Percentiles rank a stretch among this genome's conserved stretches.
Evolutionary conservation across 1,140 invertebrate species (phyloP).

Genomic region (Maniola jurtina): DNA sequence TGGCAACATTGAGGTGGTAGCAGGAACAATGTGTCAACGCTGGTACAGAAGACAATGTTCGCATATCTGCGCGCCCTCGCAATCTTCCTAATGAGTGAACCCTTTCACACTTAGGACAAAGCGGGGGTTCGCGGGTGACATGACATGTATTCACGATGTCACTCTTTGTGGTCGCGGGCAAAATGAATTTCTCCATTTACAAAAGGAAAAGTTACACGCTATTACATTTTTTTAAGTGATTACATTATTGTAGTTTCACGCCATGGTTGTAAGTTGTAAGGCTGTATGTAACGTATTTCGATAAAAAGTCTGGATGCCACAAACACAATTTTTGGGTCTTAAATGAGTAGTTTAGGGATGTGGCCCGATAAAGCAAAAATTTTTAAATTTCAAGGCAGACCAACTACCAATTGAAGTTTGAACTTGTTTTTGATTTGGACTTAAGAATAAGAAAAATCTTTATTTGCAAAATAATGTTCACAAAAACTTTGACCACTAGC

Average conservation of each 20-base stretch:
- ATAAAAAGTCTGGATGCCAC: not conserved
- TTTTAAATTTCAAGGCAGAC: too few relatives aligned
- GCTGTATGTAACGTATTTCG: not conserved
- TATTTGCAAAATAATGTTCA: too few relatives aligned
- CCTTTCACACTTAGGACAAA: slow-evolving; percentile 76
- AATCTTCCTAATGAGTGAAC: slow-evolving; percentile 78
- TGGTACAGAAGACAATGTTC: slow-evolving; percentile 56
- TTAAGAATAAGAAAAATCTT: too few relatives aligned
- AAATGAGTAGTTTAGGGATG: not conserved
- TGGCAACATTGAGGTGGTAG: slow-evolving; percentile 48
- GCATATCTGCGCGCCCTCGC: slow-evolving; percentile 62
- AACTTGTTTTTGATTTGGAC: too few relatives aligned
- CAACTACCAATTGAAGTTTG: too few relatives aligned
- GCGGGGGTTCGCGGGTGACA: slow-evolving; percentile 70
- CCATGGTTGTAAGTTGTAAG: not conserved
- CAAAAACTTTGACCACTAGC: too few relatives aligned
- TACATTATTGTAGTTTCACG: slow-evolving; percentile 6
- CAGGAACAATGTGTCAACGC: slow-evolving; percentile 55
- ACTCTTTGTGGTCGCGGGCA: slow-evolving; percentile 55
- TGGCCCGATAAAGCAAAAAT: too few relatives aligned
- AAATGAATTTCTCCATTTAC: slow-evolving; percentile 52
- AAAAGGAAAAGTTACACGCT: slow-evolving; percentile 20
- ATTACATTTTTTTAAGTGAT: slow-evolving; percentile 27
- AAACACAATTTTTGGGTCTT: not conserved
- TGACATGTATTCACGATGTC: slow-evolving; percentile 64